Evolutionary conservation across 2,888 invertebrate species (phyloP).

Genomic region (Drosophila pseudotakahashii): DNA sequence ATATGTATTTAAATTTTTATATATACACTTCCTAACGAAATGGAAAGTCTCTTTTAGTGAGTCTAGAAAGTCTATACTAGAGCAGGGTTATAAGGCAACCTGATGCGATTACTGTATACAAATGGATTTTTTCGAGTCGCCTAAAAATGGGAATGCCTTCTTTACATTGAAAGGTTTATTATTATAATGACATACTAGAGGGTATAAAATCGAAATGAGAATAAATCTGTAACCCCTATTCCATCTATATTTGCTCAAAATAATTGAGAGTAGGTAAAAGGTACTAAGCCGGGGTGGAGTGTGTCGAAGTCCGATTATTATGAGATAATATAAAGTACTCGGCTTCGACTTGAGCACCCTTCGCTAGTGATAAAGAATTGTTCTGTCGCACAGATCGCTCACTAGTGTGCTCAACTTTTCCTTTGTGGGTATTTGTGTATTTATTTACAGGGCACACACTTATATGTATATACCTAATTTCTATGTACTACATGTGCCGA

Average conservation of each 20-base stretch:
- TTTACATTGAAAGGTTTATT: neutral
- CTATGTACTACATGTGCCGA: slow-evolving; percentile 5
- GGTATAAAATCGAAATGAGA: neutral
- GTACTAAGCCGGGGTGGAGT: slow-evolving; percentile 33
- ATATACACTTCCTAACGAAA: neutral
- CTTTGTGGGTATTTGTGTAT: neutral
- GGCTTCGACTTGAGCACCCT: slow-evolving; percentile 24
- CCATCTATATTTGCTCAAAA: neutral
- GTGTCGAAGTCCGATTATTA: slow-evolving; percentile 31
- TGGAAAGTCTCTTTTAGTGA: neutral
- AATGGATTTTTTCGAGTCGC: neutral
- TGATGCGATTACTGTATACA: neutral
- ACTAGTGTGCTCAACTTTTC: slow-evolving; percentile 10
- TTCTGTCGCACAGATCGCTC: slow-evolving; percentile 10
- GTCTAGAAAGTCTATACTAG: too few species aligned
- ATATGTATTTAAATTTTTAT: neutral
- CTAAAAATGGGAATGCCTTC: too few species aligned
- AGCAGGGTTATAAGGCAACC: neutral
- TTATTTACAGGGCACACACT: neutral
- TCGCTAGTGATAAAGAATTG: slow-evolving; percentile 25
- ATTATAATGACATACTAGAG: neutral
- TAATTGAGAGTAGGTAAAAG: slow-evolving; percentile 1
- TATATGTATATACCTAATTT: slow-evolving; percentile 4
- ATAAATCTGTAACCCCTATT: neutral
- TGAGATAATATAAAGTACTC: slow-evolving; percentile 37